Percentiles rank a stretch among this genome's conserved stretches.
These are phyloP conservation scores for Saimiri boliviensis DNA, from an alignment of 2,113 vertebrate genomes.

Conservation along the genomic window DNA sequence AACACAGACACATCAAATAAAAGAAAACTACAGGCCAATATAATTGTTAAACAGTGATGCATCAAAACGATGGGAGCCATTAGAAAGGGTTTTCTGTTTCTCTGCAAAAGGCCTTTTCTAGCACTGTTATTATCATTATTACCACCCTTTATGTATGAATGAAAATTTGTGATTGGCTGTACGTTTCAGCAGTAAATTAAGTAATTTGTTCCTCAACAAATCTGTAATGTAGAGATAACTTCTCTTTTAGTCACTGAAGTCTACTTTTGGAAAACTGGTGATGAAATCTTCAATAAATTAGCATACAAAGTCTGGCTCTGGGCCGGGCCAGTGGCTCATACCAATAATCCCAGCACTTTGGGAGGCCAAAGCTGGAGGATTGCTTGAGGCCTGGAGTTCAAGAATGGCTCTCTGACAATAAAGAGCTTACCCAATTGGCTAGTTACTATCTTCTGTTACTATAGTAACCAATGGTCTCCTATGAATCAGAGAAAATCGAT, in stretches of 20 bases:
- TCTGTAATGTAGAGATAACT: not conserved
- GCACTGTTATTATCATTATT: not conserved
- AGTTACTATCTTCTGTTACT: constrained; percentile 32
- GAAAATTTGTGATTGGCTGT: not conserved
- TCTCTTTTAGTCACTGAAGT: not conserved
- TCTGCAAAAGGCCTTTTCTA: not conserved
- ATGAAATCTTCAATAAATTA: constrained; percentile 7
- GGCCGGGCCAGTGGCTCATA: too few species aligned
- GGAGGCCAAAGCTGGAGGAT: too few species aligned
- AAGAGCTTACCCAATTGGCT: constrained; percentile 22
- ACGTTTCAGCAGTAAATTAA: not conserved
- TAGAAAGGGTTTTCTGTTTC: not conserved
- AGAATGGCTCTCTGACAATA: not conserved
- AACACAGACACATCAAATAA: too few species aligned
- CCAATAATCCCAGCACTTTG: too few species aligned
- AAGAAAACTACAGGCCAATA: too few species aligned
- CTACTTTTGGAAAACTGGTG: not conserved
- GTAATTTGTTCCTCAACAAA: not conserved
- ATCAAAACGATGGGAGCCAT: rapidly evolving
- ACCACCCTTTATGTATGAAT: not conserved
- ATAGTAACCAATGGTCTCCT: constrained; percentile 2
- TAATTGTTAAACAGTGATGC: too few species aligned
- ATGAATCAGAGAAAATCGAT: constrained; percentile 44
- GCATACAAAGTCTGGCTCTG: not conserved
- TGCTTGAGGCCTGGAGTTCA: too few species aligned